Base-by-base conservation (phyloP, 1,140 invertebrate species). In the Zaprionus capensis region DNA sequence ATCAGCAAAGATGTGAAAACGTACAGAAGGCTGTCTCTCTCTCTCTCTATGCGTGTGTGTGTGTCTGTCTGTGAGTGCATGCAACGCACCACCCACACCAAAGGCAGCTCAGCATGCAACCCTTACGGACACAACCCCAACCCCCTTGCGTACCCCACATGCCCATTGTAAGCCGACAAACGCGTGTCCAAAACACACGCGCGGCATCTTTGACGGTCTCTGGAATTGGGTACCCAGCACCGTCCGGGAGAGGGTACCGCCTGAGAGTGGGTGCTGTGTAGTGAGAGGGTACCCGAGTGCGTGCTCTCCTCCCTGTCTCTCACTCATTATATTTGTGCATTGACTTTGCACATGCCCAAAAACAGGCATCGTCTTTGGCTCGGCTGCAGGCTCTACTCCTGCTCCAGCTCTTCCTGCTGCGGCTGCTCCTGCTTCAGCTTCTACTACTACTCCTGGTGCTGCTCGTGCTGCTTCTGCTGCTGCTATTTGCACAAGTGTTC, bases 101-200 rank as follows among this genome's bases (percentile, higher is more conserved):
- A 14, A 15, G 36, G 41, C 7, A 20, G 6, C 24, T 41, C 36
- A 34, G 57, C 65, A 74, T 62, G 71, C 72, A 75, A 78, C 73
- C 78, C 81, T 71, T 71, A 65, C 78, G 9, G 49, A 53, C 31
- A 38, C 26, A 36, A 61, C 67, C 24, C 73, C 63, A 72, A 26
- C 62, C 66, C 36, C 20, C 20, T 49, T 49, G n/a, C 61, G 58
- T 68, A 61, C 63, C 36, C 34, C 68, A 57, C 26, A 66, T 51
- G 36, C 14, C 57, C 69, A 66, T 67, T 73, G 76, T 80, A 53
- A 81, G 71, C 78, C 59, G 64, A 68, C 70, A 68, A 69, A 88
- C 85, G 85, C 85, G 85, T 88, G 85, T 88, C 85, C 85, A 90
- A 82, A 90, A 90, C 85, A 88, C 81, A 90, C 81, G 85, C 81